Evolutionary conservation across 2,113 vertebrate genomes (phyloP), one percentile per base, ranked within the genome.

Genomic region (Recurvirostra avosetta): DNA sequence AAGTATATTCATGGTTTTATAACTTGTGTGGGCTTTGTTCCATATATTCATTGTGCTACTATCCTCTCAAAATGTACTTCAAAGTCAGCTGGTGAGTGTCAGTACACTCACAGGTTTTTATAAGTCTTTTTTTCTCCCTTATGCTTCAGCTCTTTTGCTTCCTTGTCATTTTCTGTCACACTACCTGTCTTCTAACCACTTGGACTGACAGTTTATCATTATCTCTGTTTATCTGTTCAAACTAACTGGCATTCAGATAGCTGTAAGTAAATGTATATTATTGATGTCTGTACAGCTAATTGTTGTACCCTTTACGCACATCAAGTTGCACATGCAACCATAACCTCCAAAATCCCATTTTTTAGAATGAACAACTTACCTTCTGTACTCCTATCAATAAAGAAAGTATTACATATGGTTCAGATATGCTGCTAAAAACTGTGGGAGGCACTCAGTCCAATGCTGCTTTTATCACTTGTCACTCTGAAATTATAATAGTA

Each of bases 401-500:
- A 52, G 68, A 32, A 88, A 78, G 58, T 40, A 41, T 68, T 90
- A 58, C 56, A 79, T 55, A 85, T 71, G 71, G 68, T 52, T 84
- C 83, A 43, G 82, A 89, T 89, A 81, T 59, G 61, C 65, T 83
- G 82, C 58, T 71, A 78, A 92, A 85, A 90, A 84, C 86, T 80
- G 91, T 59, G 50, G 81, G 52, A 94, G 47, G 55, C 79, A 89
- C 62, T 88, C 52, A 92, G 65, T 52, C 67, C 74, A 82, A 9
- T 29, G 71, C 50, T 29, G 66, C 70, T 97, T 96, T 91, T 91
- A 95, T 95, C 93, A 81, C 87, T 67, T 94, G 72, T 94, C 93
- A 95, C 86, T 93, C 90, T 96, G 89, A 96, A 96, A 94, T 88
- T 94, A 67, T 85, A 87, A 95, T 58, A 79, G 82, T 50, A 84